Evolutionary conservation across 92 coral and sea anemone genomes (phyloP).

Genomic region (Parazoanthus darwini): DNA sequence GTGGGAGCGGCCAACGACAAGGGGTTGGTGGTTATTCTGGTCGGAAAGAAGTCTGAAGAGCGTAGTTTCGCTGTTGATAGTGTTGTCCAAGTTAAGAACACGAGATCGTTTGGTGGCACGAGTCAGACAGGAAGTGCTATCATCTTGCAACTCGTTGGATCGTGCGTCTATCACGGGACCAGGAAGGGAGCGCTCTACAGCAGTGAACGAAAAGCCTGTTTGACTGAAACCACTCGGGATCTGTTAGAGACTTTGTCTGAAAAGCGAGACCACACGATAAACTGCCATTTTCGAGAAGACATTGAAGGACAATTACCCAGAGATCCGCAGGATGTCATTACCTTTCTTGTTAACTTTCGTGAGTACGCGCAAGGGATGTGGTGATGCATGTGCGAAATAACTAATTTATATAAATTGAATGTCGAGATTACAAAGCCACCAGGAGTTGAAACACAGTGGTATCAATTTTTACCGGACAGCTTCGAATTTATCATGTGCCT

Average conservation of each 20-base stretch:
- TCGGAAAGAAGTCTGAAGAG: slow-evolving; percentile 17
- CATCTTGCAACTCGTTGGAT: slow-evolving; percentile 29
- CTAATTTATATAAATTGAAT: not conserved
- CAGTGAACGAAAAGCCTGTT: slow-evolving; percentile 20
- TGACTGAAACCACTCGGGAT: slow-evolving; percentile 24
- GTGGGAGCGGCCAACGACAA: slow-evolving; percentile 37
- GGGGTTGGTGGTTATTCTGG: slow-evolving; percentile 28
- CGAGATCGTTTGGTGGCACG: slow-evolving; percentile 1
- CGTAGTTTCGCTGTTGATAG: slow-evolving; percentile 23
- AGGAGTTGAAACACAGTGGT: too few relatives aligned
- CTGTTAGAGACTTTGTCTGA: slow-evolving; percentile 2
- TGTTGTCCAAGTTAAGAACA: slow-evolving; percentile 26
- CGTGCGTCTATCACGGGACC: slow-evolving; percentile 43
- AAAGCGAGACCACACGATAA: not conserved
- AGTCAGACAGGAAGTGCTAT: not conserved
- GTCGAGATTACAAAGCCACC: too few relatives aligned
- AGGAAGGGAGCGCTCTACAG: slow-evolving; percentile 25
- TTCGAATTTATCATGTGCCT: too few relatives aligned
- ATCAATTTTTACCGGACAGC: too few relatives aligned
- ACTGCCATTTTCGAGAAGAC: slow-evolving; percentile 38
- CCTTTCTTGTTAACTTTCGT: slow-evolving; percentile 19
- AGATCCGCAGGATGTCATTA: slow-evolving; percentile 18
- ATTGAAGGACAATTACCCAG: slow-evolving; percentile 7
- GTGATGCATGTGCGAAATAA: not conserved
- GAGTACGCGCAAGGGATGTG: slow-evolving; percentile 13